Evolutionary conservation across 2,888 invertebrate genomes (phyloP).

Genomic region (Pterostichus madidus): DNA sequence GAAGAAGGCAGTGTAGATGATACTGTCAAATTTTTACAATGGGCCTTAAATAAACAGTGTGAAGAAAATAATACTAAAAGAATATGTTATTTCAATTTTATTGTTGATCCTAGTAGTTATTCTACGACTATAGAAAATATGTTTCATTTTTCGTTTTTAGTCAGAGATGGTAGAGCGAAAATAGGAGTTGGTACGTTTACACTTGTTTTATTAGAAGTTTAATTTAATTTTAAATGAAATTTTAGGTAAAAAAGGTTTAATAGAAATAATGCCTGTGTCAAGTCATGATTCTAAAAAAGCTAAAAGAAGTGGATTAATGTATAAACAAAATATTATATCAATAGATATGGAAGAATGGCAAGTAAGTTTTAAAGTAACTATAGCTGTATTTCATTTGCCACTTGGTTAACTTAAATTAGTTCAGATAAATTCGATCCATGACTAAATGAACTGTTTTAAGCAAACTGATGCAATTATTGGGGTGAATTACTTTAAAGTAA

Average conservation of each 20-base stretch:
- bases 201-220: not conserved
- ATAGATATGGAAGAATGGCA: conserved; percentile 80
- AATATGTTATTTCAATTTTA: conserved; percentile 81
- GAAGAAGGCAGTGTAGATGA: conserved; percentile 80
- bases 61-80: conserved; percentile 75
- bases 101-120: conserved; percentile 82
- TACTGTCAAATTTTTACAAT: conserved; percentile 79
- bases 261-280: conserved; percentile 72
- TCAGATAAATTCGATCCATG: too few species aligned
- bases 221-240: not conserved
- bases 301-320: conserved; percentile 72
- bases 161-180: conserved; percentile 79
- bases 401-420: too few species aligned
- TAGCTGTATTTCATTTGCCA: too few species aligned
- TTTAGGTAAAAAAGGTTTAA: conserved; percentile 71
- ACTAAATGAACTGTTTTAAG: too few species aligned
- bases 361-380: conserved; percentile 77
- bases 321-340: conserved; percentile 81
- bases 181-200: conserved; percentile 77
- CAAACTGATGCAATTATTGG: too few species aligned
- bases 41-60: conserved; percentile 77
- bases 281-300: conserved; percentile 71
- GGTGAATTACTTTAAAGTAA: too few species aligned
- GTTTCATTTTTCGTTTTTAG: conserved; percentile 83
- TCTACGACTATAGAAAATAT: conserved; percentile 82